Evolutionary conservation across 30 jellyfish, hydroid and myxozoan genomes (phyloP).

Genomic region (Pseudorhiza aurosa): DNA sequence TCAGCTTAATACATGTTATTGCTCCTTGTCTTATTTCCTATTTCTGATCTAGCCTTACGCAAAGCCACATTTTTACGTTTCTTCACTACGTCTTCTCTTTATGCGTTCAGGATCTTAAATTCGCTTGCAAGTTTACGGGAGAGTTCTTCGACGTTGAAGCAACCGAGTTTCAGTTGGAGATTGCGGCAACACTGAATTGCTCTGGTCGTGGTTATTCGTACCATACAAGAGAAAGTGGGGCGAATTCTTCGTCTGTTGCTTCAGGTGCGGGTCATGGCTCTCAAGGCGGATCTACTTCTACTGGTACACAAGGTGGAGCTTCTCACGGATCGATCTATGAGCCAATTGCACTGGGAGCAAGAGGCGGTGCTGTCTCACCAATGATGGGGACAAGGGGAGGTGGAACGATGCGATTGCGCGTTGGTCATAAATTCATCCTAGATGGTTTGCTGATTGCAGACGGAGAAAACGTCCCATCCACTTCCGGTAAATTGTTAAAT

Average conservation of each 20-base stretch:
- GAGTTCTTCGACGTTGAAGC: constrained; percentile 71
- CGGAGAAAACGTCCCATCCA: constrained; percentile 16
- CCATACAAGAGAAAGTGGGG: constrained; percentile 33
- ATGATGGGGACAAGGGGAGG: constrained; percentile 72
- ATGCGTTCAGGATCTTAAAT: constrained; percentile 61
- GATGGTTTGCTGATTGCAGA: constrained; percentile 59
- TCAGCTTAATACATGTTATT: too few relatives aligned
- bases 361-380: constrained; percentile 56
- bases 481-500: constrained; percentile 16
- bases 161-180: constrained; percentile 66
- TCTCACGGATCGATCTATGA: constrained; percentile 56
- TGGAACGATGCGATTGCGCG: constrained; percentile 57
- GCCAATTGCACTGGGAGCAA: constrained; percentile 40
- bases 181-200: constrained; percentile 55
- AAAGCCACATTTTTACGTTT: too few relatives aligned
- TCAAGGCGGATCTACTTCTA: constrained; percentile 25
- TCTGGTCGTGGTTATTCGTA: constrained; percentile 45
- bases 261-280: constrained; percentile 81
- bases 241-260: constrained; percentile 38
- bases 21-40: too few relatives aligned
- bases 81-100: too few relatives aligned
- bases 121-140: constrained; percentile 57
- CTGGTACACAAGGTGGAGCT: constrained; percentile 38
- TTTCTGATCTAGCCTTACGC: too few relatives aligned
- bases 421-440: constrained; percentile 54